Base-by-base conservation (phyloP, 2,113 vertebrate genomes). In the Corvus hawaiiensis region DNA sequence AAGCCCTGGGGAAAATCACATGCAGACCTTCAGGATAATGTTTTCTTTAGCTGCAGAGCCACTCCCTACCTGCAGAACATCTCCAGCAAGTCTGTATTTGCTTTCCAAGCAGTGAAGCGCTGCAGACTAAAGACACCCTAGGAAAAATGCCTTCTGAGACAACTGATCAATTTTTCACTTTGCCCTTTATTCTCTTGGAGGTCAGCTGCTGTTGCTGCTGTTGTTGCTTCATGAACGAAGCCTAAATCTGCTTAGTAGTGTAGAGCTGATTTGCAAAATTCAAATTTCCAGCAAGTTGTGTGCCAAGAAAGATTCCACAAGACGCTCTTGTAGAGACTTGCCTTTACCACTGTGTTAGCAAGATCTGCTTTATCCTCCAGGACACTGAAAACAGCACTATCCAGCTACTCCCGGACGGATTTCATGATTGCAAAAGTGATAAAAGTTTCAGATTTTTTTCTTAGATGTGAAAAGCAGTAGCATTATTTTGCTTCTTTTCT, bases 391-490 rank as follows among this genome's bases (percentile, higher is more conserved):
- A 27, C 23, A 52, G 33, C 55, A 26, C 8, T 23, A 14, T 8
- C 44, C 1, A 0, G 26, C 46, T 66, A 10, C 32, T 64, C 26
- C 54, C 0, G 0, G n/a, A 6, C 51, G 20, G 13, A 32, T 51
- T 67, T 86, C 13, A 27, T 27, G 16, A 46, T 11, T 58, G n/a
- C 22, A 68, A 62, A 81, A 62, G 14, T 39, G 30, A 26, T 17
- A 7, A 15, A 68, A 41, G 56, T 87, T 90, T 54, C 56, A 49
- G 17, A 66, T 16, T 9, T 61, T 64, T 69, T 75, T 58, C 33
- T 51, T 37, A 33, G 35, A n/a, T 23, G 12, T 44, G 21, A 83
- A 54, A 75, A 75, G 10, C 3, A 6, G 28, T n/a, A 66, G 18
- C 20, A 56, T 67, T 28, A 39, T 71, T 71, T 55, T 23, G 23